Evolutionary conservation across 1,140 invertebrate genomes (phyloP), one percentile per base, ranked within the genome.

Genomic region (Matsumurasca onukii): DNA sequence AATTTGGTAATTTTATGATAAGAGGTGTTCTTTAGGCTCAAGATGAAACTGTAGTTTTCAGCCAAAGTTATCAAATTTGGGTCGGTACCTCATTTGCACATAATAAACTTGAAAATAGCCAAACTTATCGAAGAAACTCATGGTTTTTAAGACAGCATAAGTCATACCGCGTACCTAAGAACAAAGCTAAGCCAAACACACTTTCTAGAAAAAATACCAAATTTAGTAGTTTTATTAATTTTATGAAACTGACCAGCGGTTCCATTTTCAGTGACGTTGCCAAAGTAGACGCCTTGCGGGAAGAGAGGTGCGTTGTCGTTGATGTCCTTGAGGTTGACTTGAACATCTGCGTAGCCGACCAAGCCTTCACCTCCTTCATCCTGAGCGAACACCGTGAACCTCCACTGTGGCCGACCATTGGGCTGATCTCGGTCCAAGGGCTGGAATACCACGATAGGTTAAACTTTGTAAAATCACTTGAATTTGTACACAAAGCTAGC

Each of bases 241-340:
- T n/a, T n/a, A n/a, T n/a, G n/a, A n/a, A n/a, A 74, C 64, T 59
- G 71, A 85, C 93, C 93, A 73, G 93, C 92, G 15, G 94, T 97
- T 63, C 94, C 95, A 78, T 97, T 97, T 82, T 97, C 95, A 0
- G 94, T 97, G 0, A 97, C 94, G 79, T 97, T 97, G 55, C 95
- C 94, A 77, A 92, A 93, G 78, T 97, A 97, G 15, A 97, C 90
- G 34, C 92, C 92, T 80, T 93, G 91, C 1, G 94, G 94, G 83
- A 99, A 99, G 70, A 95, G 89, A 1, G 98, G 98, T 15, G 93
- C 90, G 81, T 99, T 99, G 81, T 99, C 98, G 81, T 99, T 99
- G 76, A 98, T 97, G 78, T 99, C 97, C 78, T 95, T 94, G 1
- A 98, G 86, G 80, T 96, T 97, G 66, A 98, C 95, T 84, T 98